Evolutionary conservation across 1,140 invertebrate genomes (phyloP), one percentile per base, ranked within the genome.

Genomic region (Vanessa tameamea): DNA sequence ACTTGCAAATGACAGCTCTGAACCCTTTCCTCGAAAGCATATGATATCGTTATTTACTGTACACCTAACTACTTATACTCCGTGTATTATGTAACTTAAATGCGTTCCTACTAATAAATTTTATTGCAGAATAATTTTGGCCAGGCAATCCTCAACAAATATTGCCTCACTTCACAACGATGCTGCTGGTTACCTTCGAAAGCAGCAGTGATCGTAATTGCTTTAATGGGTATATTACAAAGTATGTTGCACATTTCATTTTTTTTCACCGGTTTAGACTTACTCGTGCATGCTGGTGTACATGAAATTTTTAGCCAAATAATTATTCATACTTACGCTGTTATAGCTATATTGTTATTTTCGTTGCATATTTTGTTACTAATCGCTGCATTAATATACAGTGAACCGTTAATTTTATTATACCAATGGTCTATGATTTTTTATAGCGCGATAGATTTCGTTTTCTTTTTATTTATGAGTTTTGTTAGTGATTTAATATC

Each of bases 391-490:
- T 11, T 82, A n/a, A 76, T 68, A 13, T 82, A 79, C 37, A 81
- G 78, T 23, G 83, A 84, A 77, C 43, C 66, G 1, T 72, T 82
- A 16, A 77, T 87, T 47, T 69, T 85, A 57, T 47, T 82, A 7
- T 87, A 84, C 61, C 66, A 82, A 48, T 84, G 83, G 82, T 65
- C 63, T 64, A 67, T 80, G 16, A 71, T 83, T 53, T 43, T 72
- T n/a, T 82, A 82, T 65, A 75, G 75, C 57, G 9, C 72, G 7
- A 43, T 81, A 3, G 83, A 85, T 71, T 1, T 85, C 8, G 14
- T 75, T 31, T 47, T 80, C 20, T 51, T 79, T 50, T 59, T 65
- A 14, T 75, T 74, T 55, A 47, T 86, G 26, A 51, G 51, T 9
- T 12, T 79, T 6, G 12, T 64, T 26, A 26, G 71, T 4, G 15